Percentiles rank a stretch among this genome's conserved stretches.
Conservation (phyloP, 2,888 invertebrate genomes). For the Tyria jacobaeae region DNA sequence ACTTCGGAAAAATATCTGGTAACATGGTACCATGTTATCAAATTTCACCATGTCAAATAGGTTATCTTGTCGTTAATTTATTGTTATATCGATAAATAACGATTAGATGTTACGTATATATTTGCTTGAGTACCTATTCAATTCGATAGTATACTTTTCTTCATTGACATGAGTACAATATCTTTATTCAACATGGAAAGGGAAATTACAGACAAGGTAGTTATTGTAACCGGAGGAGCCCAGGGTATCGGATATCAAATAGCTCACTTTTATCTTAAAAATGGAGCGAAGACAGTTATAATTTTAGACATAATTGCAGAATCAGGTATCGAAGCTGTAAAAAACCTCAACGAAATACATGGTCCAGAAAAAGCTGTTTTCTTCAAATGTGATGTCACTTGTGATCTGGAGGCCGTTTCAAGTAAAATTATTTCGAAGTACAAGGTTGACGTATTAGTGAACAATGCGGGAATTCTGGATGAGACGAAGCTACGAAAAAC, state of each 20-base stretch:
- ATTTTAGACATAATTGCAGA: constrained; percentile 36
- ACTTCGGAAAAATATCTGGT: too few relatives aligned
- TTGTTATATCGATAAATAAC: background rate
- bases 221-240: constrained; percentile 83
- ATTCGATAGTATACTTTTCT: background rate
- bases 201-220: constrained; percentile 48
- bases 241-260: constrained; percentile 82
- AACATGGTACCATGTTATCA: too few relatives aligned
- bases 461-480: constrained; percentile 71
- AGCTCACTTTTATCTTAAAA: constrained; percentile 73
- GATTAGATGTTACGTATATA: background rate
- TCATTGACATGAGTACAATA: too few relatives aligned
- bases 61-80: background rate
- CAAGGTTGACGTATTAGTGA: constrained; percentile 60
- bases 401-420: constrained; percentile 30
- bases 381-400: constrained; percentile 53
- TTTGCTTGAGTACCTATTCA: background rate
- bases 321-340: constrained; percentile 21
- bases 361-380: constrained; percentile 32
- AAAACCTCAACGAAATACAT: constrained; percentile 25
- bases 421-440: constrained; percentile 23
- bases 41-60: too few relatives aligned
- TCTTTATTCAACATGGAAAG: constrained; percentile 30
- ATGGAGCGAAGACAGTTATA: constrained; percentile 58
- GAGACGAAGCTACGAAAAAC: constrained; percentile 48